Evolutionary conservation across 2,113 vertebrate genomes (phyloP).

Genomic region (cattle (Bos taurus)): ARS-UCD2.0 NC_037348.1:14995001-14995500

Average conservation of each 20-base stretch:
- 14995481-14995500: not conserved
- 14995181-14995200: not conserved
- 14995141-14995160: not conserved
- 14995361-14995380: rapidly evolving
- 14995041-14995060: not conserved
- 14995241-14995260: not conserved
- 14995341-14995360: not conserved
- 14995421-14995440: not conserved
- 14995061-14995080: not conserved
- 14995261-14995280: not conserved
- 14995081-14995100: not conserved
- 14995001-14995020: not conserved
- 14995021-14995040: rapidly evolving
- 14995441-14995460: not conserved
- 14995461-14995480: not conserved
- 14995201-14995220: not conserved
- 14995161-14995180: rapidly evolving
- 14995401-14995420: no score
- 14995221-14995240: rapidly evolving
- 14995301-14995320: not conserved
- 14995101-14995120: not conserved
- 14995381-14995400: not conserved
- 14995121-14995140: not conserved
- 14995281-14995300: not conserved
- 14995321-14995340: not conserved